These are phyloP conservation scores for Lepus americanus DNA, from an alignment of 2,113 vertebrate species.

Conservation along the genomic window DNA sequence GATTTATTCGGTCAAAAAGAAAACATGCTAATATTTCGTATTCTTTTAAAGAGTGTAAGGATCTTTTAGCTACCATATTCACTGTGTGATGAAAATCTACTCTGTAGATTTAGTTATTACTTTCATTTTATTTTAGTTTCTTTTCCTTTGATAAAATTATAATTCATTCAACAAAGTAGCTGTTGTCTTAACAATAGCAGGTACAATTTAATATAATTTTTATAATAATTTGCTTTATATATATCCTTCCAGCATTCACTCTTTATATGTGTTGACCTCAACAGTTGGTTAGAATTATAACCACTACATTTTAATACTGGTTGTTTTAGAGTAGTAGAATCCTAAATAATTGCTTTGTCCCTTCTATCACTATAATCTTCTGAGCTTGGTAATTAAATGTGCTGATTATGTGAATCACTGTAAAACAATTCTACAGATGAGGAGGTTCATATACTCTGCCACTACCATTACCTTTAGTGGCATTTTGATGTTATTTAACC, in stretches of 20 bases:
- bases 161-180: not conserved
- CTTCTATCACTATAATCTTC: not conserved
- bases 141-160: not conserved
- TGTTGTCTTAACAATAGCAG: not conserved
- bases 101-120: not conserved
- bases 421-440: slow-evolving; percentile 2
- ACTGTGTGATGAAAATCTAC: not conserved
- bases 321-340: not conserved
- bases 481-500: not conserved
- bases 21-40: not conserved
- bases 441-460: not conserved
- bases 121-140: not conserved
- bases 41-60: not conserved
- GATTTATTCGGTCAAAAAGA: not conserved
- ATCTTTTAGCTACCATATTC: not conserved
- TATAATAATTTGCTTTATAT: not conserved
- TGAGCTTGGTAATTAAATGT: not conserved
- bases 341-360: not conserved
- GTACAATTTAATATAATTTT: not conserved
- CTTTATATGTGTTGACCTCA: not conserved
- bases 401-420: not conserved
- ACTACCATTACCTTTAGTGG: not conserved
- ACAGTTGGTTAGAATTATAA: not conserved
- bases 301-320: not conserved
- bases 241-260: not conserved